Evolutionary conservation across 2,797 vertebrate species (phyloP).

Genomic region (Gephyroberyx darwinii): DNA sequence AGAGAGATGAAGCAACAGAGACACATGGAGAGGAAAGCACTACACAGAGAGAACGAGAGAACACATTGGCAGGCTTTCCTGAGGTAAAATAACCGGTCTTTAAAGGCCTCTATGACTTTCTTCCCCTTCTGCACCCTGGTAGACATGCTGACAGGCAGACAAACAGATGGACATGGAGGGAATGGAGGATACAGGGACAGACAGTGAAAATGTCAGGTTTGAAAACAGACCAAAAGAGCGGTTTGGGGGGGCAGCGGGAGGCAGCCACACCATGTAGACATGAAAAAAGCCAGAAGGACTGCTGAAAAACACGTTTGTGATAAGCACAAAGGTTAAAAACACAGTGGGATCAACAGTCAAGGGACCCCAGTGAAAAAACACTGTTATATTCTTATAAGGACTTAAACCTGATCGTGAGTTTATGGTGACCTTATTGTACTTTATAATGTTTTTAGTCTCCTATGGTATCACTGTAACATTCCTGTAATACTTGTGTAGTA

Average conservation of each 20-base stretch:
- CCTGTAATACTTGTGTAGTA: too few species aligned
- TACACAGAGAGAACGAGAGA: constrained; percentile 21
- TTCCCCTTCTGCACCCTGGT: constrained; percentile 38
- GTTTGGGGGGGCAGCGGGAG: constrained; percentile 29
- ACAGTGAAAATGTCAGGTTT: constrained; percentile 51
- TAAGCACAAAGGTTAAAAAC: constrained; percentile 12
- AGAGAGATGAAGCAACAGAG: constrained; percentile 20
- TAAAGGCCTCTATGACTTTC: constrained; percentile 55
- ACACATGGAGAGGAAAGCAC: constrained; percentile 16
- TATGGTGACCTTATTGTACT: neutral
- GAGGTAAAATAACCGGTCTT: constrained; percentile 63
- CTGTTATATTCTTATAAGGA: neutral
- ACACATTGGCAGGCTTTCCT: constrained; percentile 44
- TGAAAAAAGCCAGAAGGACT: too few species aligned
- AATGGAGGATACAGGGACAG: constrained; percentile 38
- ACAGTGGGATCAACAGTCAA: neutral
- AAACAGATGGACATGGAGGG: constrained; percentile 50
- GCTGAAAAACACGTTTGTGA: constrained; percentile 14
- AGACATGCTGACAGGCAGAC: constrained; percentile 43
- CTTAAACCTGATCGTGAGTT: neutral
- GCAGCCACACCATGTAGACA: constrained; percentile 21
- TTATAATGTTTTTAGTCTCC: neutral
- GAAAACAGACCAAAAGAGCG: constrained; percentile 46
- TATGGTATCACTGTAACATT: too few species aligned
- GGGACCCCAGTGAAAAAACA: neutral